Conservation (phyloP, 2,888 invertebrate genomes). For the Dilophus febrilis region DNA sequence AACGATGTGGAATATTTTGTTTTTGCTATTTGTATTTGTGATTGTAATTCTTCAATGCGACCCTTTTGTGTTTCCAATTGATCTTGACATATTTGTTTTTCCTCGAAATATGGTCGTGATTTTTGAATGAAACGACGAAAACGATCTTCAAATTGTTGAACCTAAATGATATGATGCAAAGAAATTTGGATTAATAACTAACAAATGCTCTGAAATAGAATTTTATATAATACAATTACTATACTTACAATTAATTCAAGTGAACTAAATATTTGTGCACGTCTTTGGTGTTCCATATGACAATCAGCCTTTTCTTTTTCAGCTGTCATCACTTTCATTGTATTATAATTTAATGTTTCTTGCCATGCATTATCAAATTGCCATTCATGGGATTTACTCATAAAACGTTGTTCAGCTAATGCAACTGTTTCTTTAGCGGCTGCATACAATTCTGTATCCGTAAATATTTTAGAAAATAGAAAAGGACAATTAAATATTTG, state of each 20-base stretch:
- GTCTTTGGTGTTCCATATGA: slow-evolving; percentile 71
- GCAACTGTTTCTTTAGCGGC: slow-evolving; percentile 90
- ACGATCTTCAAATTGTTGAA: slow-evolving; percentile 66
- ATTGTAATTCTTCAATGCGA: slow-evolving; percentile 65
- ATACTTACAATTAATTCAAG: slow-evolving; percentile 54
- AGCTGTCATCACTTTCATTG: slow-evolving; percentile 87
- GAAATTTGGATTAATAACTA: not conserved
- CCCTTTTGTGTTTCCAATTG: slow-evolving; percentile 72
- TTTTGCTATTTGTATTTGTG: slow-evolving; percentile 55
- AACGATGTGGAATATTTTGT: slow-evolving; percentile 65
- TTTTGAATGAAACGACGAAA: slow-evolving; percentile 67
- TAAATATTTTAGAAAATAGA: not conserved
- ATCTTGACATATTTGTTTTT: slow-evolving; percentile 71
- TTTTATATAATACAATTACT: slow-evolving; percentile 1
- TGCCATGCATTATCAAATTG: slow-evolving; percentile 95
- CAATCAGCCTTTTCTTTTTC: slow-evolving; percentile 79
- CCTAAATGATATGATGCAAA: slow-evolving; percentile 26
- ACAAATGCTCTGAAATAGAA: too few species aligned
- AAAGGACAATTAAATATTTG: too few species aligned
- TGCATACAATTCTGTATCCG: slow-evolving; percentile 57
- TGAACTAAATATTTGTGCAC: slow-evolving; percentile 61
- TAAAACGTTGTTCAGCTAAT: slow-evolving; percentile 62
- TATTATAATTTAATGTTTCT: slow-evolving; percentile 91
- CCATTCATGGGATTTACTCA: slow-evolving; percentile 32
- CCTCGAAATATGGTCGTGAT: slow-evolving; percentile 80